Evolutionary conservation across 2,797 vertebrate genomes (phyloP), one percentile per base, ranked within the genome.

Genomic region (Champsocephalus gunnari): DNA sequence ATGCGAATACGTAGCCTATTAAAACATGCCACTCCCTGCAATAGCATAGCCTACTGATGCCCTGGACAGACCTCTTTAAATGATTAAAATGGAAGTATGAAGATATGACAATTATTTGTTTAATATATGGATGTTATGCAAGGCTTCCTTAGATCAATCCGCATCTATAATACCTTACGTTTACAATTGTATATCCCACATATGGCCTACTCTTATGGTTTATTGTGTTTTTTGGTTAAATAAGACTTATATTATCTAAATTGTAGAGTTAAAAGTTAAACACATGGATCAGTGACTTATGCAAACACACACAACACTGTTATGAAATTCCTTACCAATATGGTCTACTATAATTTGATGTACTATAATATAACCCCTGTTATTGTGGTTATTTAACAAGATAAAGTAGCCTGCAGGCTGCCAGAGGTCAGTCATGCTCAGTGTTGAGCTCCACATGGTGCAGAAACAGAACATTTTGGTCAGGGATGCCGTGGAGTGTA

Each of bases 1-100:
- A 82, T 71, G 76, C 85, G 76, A 87, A 88, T 66, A 85, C 81
- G 79, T 73, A 90, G 77, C 68, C 72, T 73, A 56, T 89, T 89
- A 91, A 55, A 92, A 87, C 89, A 90, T 93, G 94, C 95, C 95
- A 95, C 95, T 96, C 95, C 95, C 95, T 95, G 93, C 88, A 90
- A 93, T 69, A 87, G 76, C 85, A 79, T 17, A 21, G 21, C 21
- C 21, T 24, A 88, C 71, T 90, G 91, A 92, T 92, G 90, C 87
- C 81, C 89, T 83, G 88, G 28, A 64, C 87, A 83, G 78, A 91
- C 77, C 71, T 81, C 59, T 70, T 75, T 75, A 64, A 75, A 90
- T 86, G 70, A 87, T 88, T 83, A 2, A 81, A 79, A 73, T 71
- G 28, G 11, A 69, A 67, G 49, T 59, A 13, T 63, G 11, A 10